Conservation (phyloP, 2,888 invertebrate species). For the Amiota mariae region DNA sequence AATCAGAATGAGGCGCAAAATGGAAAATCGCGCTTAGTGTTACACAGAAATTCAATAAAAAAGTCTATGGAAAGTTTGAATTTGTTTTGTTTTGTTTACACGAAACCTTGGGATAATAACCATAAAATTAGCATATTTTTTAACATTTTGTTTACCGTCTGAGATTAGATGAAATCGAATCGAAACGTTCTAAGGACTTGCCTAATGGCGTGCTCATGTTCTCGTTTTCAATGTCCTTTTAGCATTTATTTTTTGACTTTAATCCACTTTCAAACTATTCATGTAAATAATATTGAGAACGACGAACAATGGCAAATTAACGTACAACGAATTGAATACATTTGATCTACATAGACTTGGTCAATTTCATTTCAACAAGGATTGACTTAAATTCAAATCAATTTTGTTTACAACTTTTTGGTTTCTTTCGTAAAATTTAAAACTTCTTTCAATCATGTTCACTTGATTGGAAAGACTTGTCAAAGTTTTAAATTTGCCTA, state of each 20-base stretch:
- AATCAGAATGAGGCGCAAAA: not conserved
- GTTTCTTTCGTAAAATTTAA: no score
- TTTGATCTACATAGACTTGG: not conserved
- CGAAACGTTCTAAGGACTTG: constrained; percentile 13
- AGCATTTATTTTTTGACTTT: no score
- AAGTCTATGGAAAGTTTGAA: constrained; percentile 50
- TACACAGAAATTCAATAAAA: constrained; percentile 52
- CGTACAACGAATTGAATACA: not conserved
- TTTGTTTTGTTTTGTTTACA: constrained; percentile 41
- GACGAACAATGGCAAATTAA: not conserved
- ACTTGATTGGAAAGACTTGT: no score
- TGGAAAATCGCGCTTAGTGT: constrained; percentile 20
- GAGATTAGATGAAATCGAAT: constrained; percentile 56
- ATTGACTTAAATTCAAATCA: no score
- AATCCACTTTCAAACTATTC: not conserved
- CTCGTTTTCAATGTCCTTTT: not conserved
- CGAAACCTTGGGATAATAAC: constrained; percentile 48
- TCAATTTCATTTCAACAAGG: not conserved
- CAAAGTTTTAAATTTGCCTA: no score
- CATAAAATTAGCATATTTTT: constrained; percentile 56
- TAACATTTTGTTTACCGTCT: constrained; percentile 52
- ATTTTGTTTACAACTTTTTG: no score
- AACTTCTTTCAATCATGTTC: no score
- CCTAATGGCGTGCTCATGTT: constrained; percentile 21
- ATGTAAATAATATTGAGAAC: constrained; percentile 11